A percentile compares a stretch with the other conserved stretches of the same genome.
Evolutionary conservation across 2,888 invertebrate species (phyloP).

Genomic region (Calliphora vomitoria): DNA sequence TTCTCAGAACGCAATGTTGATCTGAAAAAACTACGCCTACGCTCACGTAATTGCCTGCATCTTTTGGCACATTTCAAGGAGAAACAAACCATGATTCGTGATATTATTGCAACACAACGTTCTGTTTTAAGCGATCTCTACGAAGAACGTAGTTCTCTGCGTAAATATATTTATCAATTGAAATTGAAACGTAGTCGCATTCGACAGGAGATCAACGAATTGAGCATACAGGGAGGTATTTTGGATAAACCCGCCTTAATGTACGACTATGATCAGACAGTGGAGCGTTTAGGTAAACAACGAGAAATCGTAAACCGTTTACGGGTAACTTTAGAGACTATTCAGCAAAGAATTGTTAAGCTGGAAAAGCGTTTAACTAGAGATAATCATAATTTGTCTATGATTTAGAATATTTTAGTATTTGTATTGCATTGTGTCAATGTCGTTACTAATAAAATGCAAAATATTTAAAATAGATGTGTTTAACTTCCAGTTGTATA

Average conservation of each 20-base stretch:
- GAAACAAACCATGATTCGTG: conserved; percentile 75
- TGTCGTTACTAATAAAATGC: neutral
- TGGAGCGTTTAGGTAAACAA: conserved; percentile 62
- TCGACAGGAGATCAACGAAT: conserved; percentile 75
- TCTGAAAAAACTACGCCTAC: conserved; percentile 76
- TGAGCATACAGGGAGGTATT: conserved; percentile 80
- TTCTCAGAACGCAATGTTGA: conserved; percentile 80
- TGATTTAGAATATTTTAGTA: neutral
- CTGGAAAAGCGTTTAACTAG: neutral
- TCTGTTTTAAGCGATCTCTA: conserved; percentile 45
- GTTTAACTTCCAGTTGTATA: too few species aligned
- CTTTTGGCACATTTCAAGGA: conserved; percentile 79
- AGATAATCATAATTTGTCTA: neutral
- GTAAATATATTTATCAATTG: conserved; percentile 75
- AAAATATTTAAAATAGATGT: neutral
- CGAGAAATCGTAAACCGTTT: conserved; percentile 67
- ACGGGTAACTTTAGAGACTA: conserved; percentile 58
- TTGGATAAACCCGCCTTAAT: conserved; percentile 80
- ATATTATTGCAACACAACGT: conserved; percentile 58
- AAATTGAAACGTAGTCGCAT: conserved; percentile 77
- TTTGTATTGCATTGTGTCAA: conserved; percentile 17
- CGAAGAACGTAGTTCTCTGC: conserved; percentile 61
- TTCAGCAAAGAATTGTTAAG: conserved; percentile 35
- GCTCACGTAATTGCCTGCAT: conserved; percentile 78
- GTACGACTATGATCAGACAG: conserved; percentile 80